Base-by-base conservation (phyloP, 2,888 invertebrate species). In the Mechanitis mazaeus region DNA sequence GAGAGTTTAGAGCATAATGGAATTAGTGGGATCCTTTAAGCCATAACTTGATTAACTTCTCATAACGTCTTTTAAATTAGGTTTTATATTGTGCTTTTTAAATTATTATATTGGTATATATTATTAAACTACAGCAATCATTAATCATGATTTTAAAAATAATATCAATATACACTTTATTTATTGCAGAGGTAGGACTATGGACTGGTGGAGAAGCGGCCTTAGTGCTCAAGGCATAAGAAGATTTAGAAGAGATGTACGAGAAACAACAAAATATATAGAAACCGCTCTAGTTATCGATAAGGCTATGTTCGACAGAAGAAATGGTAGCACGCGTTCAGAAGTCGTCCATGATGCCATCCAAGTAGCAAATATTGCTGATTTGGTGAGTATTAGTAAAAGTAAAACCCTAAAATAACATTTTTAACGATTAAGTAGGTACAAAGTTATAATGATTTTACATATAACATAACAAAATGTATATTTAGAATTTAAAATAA, bases 301-400 rank as follows among this genome's bases (percentile, higher is more conserved):
- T 91, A 96, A 97, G 87, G 95, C 97, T 55, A 98, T 99, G 97
- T 97, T 97, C 83, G 97, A 97, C 76, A 94, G 95, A 77, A 92
- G 97, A 64, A 97, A 97, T 84, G 96, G 96, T 67, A 96, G 96
- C 85, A 95, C 95, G 59, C 90, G 97, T 68, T 93, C 94, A 20
- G 95, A 96, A 81, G 96, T 97, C 70, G 95, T 98, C 73, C 96
- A 97, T 82, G 98, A 98, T 84, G 96, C 97, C 69, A 95, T 98
- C 82, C 97, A 98, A 92, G 97, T 98, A 72, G 97, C 98, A 71
- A 99, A 99, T 88, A 97, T 98, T 81, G 97, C 98, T 65, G 99
- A 99, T 92, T 91, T 98, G 94, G 97, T 97, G 79, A 94, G 95
- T 91, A 12, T 35, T 2, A 31, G 5, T 2, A 45, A 9, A 38